A percentile compares a stretch with the other conserved stretches of the same genome.
Conservation (phyloP, 2,888 invertebrate genomes). For the Nephrotoma guestfalica region DNA sequence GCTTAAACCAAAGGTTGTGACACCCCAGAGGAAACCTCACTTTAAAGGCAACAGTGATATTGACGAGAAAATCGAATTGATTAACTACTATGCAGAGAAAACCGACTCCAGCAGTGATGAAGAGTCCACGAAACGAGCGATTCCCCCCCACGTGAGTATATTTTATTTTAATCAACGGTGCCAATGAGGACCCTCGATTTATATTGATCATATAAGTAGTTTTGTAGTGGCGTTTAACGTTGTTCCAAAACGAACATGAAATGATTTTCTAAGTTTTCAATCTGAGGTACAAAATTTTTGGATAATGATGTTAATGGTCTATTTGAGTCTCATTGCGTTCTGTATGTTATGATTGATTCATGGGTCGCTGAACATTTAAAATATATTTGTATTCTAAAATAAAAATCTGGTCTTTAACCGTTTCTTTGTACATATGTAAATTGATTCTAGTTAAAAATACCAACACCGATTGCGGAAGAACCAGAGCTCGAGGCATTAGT, state of each 20-base stretch:
- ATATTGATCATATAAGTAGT: neutral
- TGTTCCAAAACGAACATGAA: neutral
- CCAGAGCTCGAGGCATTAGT: neutral
- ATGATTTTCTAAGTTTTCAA: slow-evolving; percentile 14
- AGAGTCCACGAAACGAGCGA: slow-evolving; percentile 13
- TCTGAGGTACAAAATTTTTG: slow-evolving; percentile 8
- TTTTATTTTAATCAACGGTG: neutral
- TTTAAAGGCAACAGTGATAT: slow-evolving; percentile 9
- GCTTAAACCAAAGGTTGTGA: slow-evolving; percentile 7
- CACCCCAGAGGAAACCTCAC: neutral
- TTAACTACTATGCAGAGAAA: slow-evolving; percentile 40
- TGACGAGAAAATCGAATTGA: slow-evolving; percentile 40
- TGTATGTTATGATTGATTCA: neutral
- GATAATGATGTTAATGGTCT: neutral
- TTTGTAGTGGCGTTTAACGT: neutral
- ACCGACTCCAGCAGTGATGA: slow-evolving; percentile 31
- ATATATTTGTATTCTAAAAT: neutral
- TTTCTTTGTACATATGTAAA: neutral
- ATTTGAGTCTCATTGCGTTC: neutral
- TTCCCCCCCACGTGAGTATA: neutral
- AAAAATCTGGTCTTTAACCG: neutral
- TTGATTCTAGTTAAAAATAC: neutral
- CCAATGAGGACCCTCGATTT: slow-evolving; percentile 10
- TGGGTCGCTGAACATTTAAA: neutral
- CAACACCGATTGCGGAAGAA: neutral